Evolutionary conservation across 2,113 vertebrate species (phyloP).

Genomic region (Emydura subglobosa): DNA sequence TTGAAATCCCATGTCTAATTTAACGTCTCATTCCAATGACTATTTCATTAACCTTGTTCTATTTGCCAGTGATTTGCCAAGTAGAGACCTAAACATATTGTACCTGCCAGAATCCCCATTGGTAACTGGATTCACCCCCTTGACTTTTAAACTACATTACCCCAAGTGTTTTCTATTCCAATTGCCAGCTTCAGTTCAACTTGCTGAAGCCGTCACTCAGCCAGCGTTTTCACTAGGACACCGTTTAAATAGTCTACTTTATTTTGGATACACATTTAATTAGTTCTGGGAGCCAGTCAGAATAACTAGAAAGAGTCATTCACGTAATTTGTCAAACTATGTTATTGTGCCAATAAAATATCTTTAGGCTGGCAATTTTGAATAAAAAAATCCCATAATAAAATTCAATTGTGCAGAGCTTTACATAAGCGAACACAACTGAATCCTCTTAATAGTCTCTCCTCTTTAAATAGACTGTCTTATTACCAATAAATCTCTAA

Average conservation of each 20-base stretch:
- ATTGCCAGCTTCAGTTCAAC: background rate
- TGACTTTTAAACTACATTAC: background rate
- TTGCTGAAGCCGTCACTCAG: background rate
- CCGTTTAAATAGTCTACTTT: background rate
- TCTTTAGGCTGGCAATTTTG: background rate
- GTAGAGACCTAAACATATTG: background rate
- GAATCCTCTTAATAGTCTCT: background rate
- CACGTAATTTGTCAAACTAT: background rate
- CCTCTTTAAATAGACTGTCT: background rate
- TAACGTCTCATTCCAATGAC: background rate
- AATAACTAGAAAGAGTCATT: background rate
- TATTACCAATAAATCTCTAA: background rate
- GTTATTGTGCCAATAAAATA: background rate
- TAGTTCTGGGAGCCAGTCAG: background rate
- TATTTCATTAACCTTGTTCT: background rate
- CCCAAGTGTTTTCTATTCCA: background rate
- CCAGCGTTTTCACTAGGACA: background rate
- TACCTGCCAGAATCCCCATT: too few relatives aligned
- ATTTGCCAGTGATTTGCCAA: background rate
- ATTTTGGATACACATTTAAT: background rate
- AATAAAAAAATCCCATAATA: background rate
- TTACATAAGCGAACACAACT: background rate
- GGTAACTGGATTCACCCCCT: background rate
- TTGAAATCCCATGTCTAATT: background rate
- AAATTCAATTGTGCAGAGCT: background rate